Base-by-base conservation (phyloP, 2,888 invertebrate species). In the Oasisia sp. region DNA sequence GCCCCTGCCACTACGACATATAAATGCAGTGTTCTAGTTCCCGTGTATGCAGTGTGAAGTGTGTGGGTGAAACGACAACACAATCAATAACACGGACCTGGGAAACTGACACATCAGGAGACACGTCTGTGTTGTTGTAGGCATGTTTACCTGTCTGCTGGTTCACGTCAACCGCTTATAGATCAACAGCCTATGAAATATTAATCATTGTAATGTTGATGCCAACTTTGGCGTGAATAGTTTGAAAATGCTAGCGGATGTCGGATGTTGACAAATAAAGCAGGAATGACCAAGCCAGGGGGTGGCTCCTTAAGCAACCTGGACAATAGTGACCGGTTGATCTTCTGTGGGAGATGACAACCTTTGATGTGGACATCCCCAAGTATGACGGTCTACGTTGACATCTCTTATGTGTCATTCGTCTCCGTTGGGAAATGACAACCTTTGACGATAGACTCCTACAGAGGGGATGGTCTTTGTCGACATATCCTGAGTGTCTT, bases 341-440 rank as follows among this genome's bases (percentile, higher is more conserved):
- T 74, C 27, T 74, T 74, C 74, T 74, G 74, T 74, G 74, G 74
- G 74, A 74, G n/a, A 74, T 74, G 74, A 27, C 74, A 74, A 74
- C 74, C 74, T 19, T 74, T 74, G 74, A 19, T 74, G 74, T 74
- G 27, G 74, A 74, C 4, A 7, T 27, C 74, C 27, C 74, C n/a
- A 74, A 27, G 27, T 3, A 27, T 19, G 74, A 74, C 27, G 74
- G 74, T 74, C 74, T 74, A 27, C 0, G 74, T 74, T 74, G 74
- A 19, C 74, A 74, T 74, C 27, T 27, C 19, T 74, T 74, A 74
- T 4, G 74, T 74, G n/a, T 19, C 74, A 74, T 74, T 27, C 74
- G 14, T 27, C 27, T 74, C 74, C 27, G 27, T 74, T 27, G 74
- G 74, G 19, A 74, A 27, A 74, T 27, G 74, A 74, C 74, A 74